Evolutionary conservation across 2,888 invertebrate species (phyloP), one percentile per base, ranked within the genome.

Genomic region (Anoncus sp.): DNA sequence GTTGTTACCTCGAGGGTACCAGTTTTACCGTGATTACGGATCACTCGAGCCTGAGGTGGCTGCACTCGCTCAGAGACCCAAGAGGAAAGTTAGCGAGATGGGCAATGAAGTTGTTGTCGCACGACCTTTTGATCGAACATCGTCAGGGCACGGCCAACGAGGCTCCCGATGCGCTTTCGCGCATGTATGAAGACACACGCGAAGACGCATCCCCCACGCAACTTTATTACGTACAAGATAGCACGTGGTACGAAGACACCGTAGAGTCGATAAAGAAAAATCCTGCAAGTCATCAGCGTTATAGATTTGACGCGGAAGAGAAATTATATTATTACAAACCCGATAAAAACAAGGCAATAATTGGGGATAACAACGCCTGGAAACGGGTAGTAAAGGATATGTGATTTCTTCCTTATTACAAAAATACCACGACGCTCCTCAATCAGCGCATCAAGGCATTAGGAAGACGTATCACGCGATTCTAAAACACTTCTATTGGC

Each of bases 1-100:
- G 79, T n/a, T 47, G 65, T 1, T 82, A 81, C 35, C 60, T 82
- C 6, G 82, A 82, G 18, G 80, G 63, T 1, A 35, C 35, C 14
- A 6, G 63, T 1, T 86, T 87, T 38, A 83, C 67, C 4, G 85
- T 86, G 0, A 70, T 85, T 0, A 87, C 84, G 0, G 85, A 85
- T 22, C 85, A 86, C 10, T 47, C 59, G 7, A 81, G 77, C 12
- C 47, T 86, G 7, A 27, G 60, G 0, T 86, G 84, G 85, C 47
- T 84, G 1, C 70, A 76, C 10, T 75, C 73, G 16, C 66, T 81
- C 7, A 79, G 83, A 22, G 72, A 82, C 20, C 85, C 86, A 9
- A 60, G 59, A 55, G 84, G 77, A 0, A 24, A 60, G 6, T 7
- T 75, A 3, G 57, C 63, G 5, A 47, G 75, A 14, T 75, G 62